Base-by-base conservation (phyloP, 2,797 vertebrate species). In the Spheniscus humboldti region DNA sequence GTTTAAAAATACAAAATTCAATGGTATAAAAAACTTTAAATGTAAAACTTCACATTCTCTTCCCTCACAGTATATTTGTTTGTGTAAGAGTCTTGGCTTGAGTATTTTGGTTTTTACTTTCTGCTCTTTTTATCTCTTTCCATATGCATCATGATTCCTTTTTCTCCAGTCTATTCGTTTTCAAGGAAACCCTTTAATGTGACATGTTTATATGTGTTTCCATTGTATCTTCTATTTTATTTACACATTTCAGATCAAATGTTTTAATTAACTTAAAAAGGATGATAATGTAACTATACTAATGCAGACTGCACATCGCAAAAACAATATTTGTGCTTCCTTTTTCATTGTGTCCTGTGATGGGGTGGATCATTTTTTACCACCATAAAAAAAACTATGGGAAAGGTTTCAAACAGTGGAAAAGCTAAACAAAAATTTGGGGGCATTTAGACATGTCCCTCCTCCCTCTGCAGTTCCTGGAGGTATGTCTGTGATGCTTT, bases 211-310 rank as follows among this genome's bases (percentile, higher is more conserved):
- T 88, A 59, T 76, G 28, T 84, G n/a, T 81, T 96, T 86, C 95
- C 63, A 79, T 95, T 95, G 77, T 93, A 74, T 79, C 80, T 94
- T 93, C 48, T 84, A 50, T 91, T 96, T 94, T 94, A 93, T 95
- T 95, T 94, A 83, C 47, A 84, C 25, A 59, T 57, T 96, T 88
- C 60, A 76, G 27, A 88, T 84, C 25, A 86, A 84, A 86, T 78
- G n/a, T 68, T 95, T 95, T 84, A 76, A 94, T 90, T 84, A 92
- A 57, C 35, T 62, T 84, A 13, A 77, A 88, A 90, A 78, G 77
- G 78, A 84, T 35, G 60, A 16, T 77, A 73, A 37, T 41, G 33
- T 66, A 41, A 59, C 48, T 85, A 4, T 71, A n/a, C 0, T 31
- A 56, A 52, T 66, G n/a, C 59, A 67, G 47, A 63, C 30, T 81